A percentile compares a stretch with the other conserved stretches of the same genome.
phyloP scores from a whole-genome alignment of 2,888 invertebrate genomes.

The Ypsolopha scabrella region DNA sequence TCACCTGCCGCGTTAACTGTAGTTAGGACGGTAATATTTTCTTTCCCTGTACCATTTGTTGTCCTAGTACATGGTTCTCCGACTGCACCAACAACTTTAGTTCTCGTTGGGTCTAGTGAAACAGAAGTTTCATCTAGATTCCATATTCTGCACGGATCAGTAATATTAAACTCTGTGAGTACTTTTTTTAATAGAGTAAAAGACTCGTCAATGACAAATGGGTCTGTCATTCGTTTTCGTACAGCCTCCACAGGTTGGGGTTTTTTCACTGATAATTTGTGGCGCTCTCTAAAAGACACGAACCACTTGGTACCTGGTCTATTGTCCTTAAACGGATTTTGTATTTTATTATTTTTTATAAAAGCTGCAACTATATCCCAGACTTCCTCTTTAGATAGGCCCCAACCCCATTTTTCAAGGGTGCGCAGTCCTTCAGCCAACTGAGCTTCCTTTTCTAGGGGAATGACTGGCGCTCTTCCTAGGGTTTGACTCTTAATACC shows the following conservation, averaged over 20 bases:
- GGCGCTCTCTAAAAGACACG: conserved; percentile 11
- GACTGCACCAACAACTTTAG: conserved; percentile 7
- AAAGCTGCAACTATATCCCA: conserved; percentile 10
- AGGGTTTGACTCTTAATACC: too few relatives aligned
- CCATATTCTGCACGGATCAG: conserved; percentile 1
- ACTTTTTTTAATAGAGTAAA: neutral
- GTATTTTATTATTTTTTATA: conserved; percentile 10
- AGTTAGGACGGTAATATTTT: neutral
- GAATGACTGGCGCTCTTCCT: too few relatives aligned
- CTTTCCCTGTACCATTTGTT: conserved; percentile 5
- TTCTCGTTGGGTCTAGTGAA: conserved; percentile 7
- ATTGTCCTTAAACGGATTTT: conserved; percentile 11
- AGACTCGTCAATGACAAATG: neutral
- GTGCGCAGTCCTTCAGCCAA: neutral
- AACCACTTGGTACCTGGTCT: conserved; percentile 15
- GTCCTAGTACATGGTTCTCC: conserved; percentile 4
- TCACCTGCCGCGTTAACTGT: conserved; percentile 10
- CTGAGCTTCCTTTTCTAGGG: neutral
- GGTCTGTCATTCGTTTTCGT: neutral
- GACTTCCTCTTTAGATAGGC: conserved; percentile 11
- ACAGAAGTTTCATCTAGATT: conserved; percentile 9
- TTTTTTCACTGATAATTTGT: conserved; percentile 10
- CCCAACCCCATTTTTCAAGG: conserved; percentile 6
- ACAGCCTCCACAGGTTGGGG: neutral
- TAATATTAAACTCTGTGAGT: conserved; percentile 1